Conservation (phyloP, 23 tunicate genomes). For the Ascidia mentula region DNA sequence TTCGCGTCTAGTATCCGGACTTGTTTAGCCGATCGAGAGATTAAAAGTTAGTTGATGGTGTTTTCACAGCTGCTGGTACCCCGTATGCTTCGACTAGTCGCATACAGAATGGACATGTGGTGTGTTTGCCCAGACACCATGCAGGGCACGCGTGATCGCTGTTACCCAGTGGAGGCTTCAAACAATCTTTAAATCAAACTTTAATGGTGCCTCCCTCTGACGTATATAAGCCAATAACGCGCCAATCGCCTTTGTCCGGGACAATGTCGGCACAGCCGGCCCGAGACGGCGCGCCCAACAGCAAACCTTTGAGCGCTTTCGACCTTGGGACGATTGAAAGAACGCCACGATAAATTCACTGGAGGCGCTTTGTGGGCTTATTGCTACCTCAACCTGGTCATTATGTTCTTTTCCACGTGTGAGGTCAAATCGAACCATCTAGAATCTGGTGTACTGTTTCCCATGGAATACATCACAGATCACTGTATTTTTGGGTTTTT, state of each 20-base stretch:
- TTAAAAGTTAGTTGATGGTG: not conserved
- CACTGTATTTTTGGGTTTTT: too few relatives aligned
- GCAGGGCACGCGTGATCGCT: not conserved
- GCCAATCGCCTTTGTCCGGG: not conserved
- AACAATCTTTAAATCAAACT: too few relatives aligned
- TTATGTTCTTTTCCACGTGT: not conserved
- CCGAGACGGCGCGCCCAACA: not conserved
- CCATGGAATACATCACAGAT: too few relatives aligned
- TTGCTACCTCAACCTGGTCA: not conserved
- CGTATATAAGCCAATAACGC: constrained; percentile 1
- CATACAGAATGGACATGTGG: not conserved
- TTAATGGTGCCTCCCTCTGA: constrained; percentile 2
- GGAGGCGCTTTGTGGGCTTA: not conserved
- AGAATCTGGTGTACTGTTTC: too few relatives aligned
- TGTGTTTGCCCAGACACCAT: constrained; percentile 5
- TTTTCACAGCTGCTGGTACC: not conserved
- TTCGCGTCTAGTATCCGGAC: not conserved
- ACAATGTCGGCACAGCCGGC: not conserved
- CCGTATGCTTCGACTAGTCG: not conserved
- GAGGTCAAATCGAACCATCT: too few relatives aligned
- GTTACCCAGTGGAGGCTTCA: not conserved
- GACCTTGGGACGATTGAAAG: not conserved
- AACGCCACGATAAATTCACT: not conserved
- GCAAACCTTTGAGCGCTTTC: not conserved
- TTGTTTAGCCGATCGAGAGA: not conserved